Percentiles rank a stretch among this genome's conserved stretches.
These are phyloP conservation scores for Aptenodytes patagonicus DNA, from an alignment of 2,113 vertebrate species.

Conservation along the genomic window DNA sequence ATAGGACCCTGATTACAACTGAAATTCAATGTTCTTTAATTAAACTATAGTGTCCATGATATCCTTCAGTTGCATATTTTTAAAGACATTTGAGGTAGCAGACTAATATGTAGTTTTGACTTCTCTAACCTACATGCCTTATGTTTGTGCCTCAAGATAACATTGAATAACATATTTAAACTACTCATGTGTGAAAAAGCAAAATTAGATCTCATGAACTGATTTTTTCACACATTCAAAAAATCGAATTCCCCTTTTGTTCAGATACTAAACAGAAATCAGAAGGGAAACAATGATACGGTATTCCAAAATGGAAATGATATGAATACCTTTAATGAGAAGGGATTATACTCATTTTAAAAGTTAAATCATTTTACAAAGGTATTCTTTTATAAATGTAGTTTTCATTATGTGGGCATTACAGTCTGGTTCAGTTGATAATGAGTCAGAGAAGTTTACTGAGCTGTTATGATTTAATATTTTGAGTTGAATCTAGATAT, in stretches of 20 bases:
- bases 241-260: background rate
- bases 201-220: conserved; percentile 39
- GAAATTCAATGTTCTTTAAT: background rate
- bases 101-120: background rate
- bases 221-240: conserved; percentile 16
- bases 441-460: conserved; percentile 4
- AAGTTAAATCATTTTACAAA: conserved; percentile 7
- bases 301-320: background rate
- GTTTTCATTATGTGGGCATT: background rate
- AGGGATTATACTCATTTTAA: background rate
- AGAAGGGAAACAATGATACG: background rate
- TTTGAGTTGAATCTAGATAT: background rate
- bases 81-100: conserved; percentile 10
- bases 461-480: conserved; percentile 28
- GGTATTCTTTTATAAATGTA: background rate
- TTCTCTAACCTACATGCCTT: conserved; percentile 54
- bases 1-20: background rate
- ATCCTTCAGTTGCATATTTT: background rate
- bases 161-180: conserved; percentile 62
- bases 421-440: conserved; percentile 22
- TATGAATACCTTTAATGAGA: background rate
- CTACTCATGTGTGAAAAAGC: conserved; percentile 34
- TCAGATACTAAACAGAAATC: background rate
- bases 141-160: conserved; percentile 61
- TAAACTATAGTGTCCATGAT: background rate